Evolutionary conservation across 2,888 invertebrate species (phyloP), one percentile per base, ranked within the genome.

Genomic region (Agriopis leucophaearia): DNA sequence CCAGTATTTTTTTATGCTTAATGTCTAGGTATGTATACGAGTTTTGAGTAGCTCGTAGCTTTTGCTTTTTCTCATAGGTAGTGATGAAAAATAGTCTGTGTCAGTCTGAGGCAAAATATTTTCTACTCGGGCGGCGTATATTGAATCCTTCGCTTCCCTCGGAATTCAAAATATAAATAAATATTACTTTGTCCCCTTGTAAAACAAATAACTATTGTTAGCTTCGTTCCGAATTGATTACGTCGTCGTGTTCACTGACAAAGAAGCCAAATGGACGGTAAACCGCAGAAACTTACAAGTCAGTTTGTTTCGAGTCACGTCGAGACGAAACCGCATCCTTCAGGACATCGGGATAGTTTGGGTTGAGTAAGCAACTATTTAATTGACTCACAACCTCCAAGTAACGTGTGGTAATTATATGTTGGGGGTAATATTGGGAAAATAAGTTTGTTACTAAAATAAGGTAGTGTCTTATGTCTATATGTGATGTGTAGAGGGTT

Each of bases 201-300:
- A n/a, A n/a, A n/a, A n/a, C n/a, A n/a, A n/a, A n/a, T n/a, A n/a
- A n/a, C n/a, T 42, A 47, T 47, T 16, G 47, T 42, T 42, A 2
- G 42, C 5, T 13, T 42, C 13, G 38, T 13, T 36, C 52, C 9
- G 52, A 54, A 60, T 50, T 50, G 56, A 56, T 55, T 55, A 38
- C 52, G 54, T 38, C 40, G 42, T 44, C 42, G 48, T 56, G 40
- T 50, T 44, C 55, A 54, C 13, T 61, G 38, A 62, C 62, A 62
- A 62, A 51, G 57, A 57, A 51, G 57, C 51, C 16, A 57, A 57
- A 64, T 57, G 40, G 57, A 36, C 36, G 57, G 57, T 57, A 51
- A 10, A n/a, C 64, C 56, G 15, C 7, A 44, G 45, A 27, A 54
- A 15, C 56, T 48, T 16, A 42, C 48, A 44, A 65, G 65, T 55